Evolutionary conservation across 1,140 invertebrate species (phyloP).

Genomic region (Drosophila orena): DNA sequence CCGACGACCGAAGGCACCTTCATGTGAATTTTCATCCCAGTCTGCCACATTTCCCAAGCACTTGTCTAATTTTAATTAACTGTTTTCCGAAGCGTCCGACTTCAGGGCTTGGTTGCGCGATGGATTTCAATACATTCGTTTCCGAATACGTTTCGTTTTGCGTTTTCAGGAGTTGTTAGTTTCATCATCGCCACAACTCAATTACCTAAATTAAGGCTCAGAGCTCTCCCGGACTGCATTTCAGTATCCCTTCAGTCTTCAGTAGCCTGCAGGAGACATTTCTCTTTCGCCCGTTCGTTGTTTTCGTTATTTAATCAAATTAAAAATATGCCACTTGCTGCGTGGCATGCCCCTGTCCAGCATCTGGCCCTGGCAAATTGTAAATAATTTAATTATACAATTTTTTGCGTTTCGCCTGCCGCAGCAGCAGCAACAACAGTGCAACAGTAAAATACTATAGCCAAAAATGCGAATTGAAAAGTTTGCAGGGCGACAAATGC

Average conservation of each 20-base stretch:
- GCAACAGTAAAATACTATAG: neutral
- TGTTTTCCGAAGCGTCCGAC: constrained; percentile 44
- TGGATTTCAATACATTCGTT: neutral
- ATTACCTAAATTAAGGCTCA: constrained; percentile 9
- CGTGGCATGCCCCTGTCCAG: constrained; percentile 35
- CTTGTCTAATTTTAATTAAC: constrained; percentile 80
- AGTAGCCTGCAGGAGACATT: constrained; percentile 27
- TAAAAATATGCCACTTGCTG: constrained; percentile 60
- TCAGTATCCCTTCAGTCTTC: neutral
- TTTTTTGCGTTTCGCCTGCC: constrained; percentile 40
- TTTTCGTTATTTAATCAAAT: constrained; percentile 59
- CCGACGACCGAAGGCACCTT: constrained; percentile 49
- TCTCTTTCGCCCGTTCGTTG: constrained; percentile 19
- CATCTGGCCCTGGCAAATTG: constrained; percentile 52
- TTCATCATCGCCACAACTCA: neutral
- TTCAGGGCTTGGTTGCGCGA: constrained; percentile 16
- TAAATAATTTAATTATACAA: constrained; percentile 58
- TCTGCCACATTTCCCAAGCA: constrained; percentile 71
- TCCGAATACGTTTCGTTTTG: too few relatives aligned
- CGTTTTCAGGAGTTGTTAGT: neutral
- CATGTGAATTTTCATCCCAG: constrained; percentile 62
- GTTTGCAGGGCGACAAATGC: constrained; percentile 67
- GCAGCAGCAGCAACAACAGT: constrained; percentile 31
- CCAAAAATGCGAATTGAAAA: constrained; percentile 18
- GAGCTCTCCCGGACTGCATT: neutral